Percentiles rank a stretch among this genome's conserved stretches.
phyloP scores from a whole-genome alignment of 2,113 vertebrate genomes.

The Melospiza melodia region DNA sequence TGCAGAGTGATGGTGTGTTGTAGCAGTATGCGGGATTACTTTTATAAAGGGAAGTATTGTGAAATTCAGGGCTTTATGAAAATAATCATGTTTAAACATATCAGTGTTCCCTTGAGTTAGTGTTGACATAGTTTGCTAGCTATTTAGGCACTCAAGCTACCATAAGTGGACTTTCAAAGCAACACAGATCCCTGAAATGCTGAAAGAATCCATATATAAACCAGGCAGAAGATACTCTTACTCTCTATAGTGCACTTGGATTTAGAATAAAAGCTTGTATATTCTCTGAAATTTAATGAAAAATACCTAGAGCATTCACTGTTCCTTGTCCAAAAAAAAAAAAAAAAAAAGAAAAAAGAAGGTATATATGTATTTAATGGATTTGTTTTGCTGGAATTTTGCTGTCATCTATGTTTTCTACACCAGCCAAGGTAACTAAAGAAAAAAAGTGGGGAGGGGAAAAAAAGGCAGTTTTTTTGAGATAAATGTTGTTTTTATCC shows the following conservation, averaged over 20 bases:
- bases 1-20: neutral
- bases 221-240: neutral
- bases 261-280: neutral
- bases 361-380: neutral
- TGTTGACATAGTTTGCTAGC: neutral
- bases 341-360: neutral
- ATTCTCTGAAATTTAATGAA: neutral
- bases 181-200: neutral
- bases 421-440: neutral
- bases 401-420: neutral
- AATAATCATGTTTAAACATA: neutral
- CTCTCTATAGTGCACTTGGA: neutral
- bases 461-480: neutral
- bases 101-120: rapidly evolving
- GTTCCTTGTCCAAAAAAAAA: neutral
- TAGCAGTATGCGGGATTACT: neutral
- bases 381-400: neutral
- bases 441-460: rapidly evolving
- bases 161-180: neutral
- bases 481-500: neutral
- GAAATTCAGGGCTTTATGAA: neutral
- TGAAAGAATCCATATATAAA: neutral
- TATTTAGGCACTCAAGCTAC: neutral
- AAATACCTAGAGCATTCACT: neutral
- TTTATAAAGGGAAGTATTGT: neutral